Conservation (phyloP, 2,797 vertebrate species). For the Cynodonichthys magdalenae region DNA sequence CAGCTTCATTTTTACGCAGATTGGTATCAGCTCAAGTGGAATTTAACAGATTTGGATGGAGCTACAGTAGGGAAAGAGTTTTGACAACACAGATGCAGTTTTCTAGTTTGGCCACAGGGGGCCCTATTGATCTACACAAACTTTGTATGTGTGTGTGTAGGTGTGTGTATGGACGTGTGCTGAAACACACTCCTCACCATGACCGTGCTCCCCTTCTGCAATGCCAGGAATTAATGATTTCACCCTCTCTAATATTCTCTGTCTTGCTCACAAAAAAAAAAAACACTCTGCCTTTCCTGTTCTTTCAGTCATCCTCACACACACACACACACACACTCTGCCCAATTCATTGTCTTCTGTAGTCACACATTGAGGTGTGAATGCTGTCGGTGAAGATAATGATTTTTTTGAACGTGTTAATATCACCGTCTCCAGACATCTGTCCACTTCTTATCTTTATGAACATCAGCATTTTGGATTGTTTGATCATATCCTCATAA, state of each 20-base stretch:
- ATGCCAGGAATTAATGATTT: slow-evolving; percentile 58
- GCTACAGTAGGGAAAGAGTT: background rate
- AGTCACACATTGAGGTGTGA: slow-evolving; percentile 22
- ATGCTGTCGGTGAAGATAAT: slow-evolving; percentile 29
- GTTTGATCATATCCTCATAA: background rate
- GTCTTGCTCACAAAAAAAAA: slow-evolving; percentile 26
- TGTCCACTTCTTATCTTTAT: slow-evolving; percentile 5
- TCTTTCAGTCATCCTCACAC: slow-evolving; percentile 2
- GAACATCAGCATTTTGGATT: background rate
- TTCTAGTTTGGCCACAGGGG: slow-evolving; percentile 45
- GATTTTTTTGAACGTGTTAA: slow-evolving; percentile 20
- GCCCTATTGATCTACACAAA: slow-evolving; percentile 58
- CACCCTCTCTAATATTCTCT: slow-evolving; percentile 41
- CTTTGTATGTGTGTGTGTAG: background rate
- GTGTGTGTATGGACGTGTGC: background rate
- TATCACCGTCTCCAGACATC: slow-evolving; percentile 11
- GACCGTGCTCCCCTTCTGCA: slow-evolving; percentile 24
- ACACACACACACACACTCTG: background rate
- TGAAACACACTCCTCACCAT: slow-evolving; percentile 20
- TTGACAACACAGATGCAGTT: slow-evolving; percentile 15
- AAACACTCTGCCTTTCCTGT: slow-evolving; percentile 15
- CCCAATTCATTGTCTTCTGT: background rate
- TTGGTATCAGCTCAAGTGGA: slow-evolving; percentile 16
- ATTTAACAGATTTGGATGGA: slow-evolving; percentile 4
- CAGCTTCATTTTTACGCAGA: slow-evolving; percentile 30